phyloP scores from a whole-genome alignment of 2,797 vertebrate species.

The Sebastiscus albofasciatus region DNA sequence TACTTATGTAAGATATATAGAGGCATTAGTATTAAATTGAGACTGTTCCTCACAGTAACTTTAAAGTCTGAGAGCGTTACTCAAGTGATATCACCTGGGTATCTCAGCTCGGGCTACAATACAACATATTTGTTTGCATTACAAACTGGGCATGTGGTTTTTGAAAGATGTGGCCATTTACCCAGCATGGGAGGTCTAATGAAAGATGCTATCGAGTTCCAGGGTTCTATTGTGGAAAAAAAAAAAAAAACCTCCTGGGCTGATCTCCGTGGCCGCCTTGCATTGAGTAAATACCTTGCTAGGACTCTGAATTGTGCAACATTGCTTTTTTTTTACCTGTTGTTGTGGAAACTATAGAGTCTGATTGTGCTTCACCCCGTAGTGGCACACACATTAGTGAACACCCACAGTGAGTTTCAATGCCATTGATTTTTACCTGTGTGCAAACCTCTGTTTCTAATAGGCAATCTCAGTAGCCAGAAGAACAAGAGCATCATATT shows the following conservation, averaged over 20 bases:
- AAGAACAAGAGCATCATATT: slow-evolving; percentile 21
- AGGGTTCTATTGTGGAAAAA: background rate
- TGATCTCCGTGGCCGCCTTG: slow-evolving; percentile 5
- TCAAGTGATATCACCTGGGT: background rate
- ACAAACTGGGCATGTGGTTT: background rate
- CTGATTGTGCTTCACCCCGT: slow-evolving; percentile 51
- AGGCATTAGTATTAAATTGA: background rate
- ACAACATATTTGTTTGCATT: background rate
- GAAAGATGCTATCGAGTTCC: background rate
- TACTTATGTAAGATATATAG: background rate
- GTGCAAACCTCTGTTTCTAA: slow-evolving; percentile 53
- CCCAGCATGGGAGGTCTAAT: background rate
- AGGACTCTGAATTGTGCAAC: slow-evolving; percentile 4
- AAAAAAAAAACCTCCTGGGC: background rate
- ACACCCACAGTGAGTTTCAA: slow-evolving; percentile 52
- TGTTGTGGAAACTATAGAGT: slow-evolving; percentile 16
- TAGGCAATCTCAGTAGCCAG: slow-evolving; percentile 43
- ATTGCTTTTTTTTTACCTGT: slow-evolving; percentile 2
- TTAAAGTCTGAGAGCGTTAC: background rate
- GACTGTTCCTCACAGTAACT: background rate
- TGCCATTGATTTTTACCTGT: slow-evolving; percentile 66
- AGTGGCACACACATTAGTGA: slow-evolving; percentile 41
- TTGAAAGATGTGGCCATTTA: background rate
- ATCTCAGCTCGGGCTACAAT: background rate
- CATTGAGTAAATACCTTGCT: background rate